Percentiles rank a stretch among this genome's conserved stretches.
Evolutionary conservation across 2,113 vertebrate genomes (phyloP).

Genomic region (Ginglymostoma cirratum): DNA sequence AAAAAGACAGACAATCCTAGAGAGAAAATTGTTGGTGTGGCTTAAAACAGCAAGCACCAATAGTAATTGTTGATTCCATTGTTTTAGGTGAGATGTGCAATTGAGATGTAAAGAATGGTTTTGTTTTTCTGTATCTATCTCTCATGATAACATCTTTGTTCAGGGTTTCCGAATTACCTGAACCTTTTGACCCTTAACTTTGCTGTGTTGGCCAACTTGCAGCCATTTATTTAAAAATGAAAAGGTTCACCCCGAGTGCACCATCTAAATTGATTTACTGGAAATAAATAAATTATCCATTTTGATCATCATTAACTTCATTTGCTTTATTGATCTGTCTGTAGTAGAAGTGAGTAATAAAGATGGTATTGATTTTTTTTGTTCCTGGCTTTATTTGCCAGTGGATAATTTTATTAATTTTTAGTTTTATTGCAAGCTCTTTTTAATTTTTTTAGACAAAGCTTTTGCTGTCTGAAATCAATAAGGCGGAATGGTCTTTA

Average conservation of each 20-base stretch:
- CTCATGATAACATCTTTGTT: conserved; percentile 65
- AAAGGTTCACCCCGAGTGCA: conserved; percentile 54
- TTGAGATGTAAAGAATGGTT: conserved; percentile 57
- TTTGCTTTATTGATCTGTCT: conserved; percentile 63
- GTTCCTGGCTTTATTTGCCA: conserved; percentile 61
- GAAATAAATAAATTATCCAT: conserved; percentile 58
- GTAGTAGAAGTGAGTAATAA: conserved; percentile 61
- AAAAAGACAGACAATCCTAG: conserved; percentile 58
- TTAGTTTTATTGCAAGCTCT: conserved; percentile 60
- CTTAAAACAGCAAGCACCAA: conserved; percentile 52
- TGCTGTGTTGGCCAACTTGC: conserved; percentile 24
- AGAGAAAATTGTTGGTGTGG: conserved; percentile 53
- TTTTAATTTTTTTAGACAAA: conserved; percentile 68
- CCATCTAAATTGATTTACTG: conserved; percentile 64
- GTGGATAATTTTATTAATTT: conserved; percentile 69
- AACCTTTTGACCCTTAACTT: conserved; percentile 56
- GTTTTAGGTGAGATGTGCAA: conserved; percentile 56
- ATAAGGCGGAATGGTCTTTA: conserved; percentile 49
- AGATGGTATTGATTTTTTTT: conserved; percentile 69
- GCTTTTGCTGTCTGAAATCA: conserved; percentile 58
- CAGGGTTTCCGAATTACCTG: conserved; percentile 56
- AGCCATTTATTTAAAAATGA: conserved; percentile 43
- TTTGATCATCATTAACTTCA: conserved; percentile 63
- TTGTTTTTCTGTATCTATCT: conserved; percentile 52
- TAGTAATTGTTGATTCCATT: conserved; percentile 40